Base-by-base conservation (phyloP, 2,888 invertebrate species). In the Axea sp. region DNA sequence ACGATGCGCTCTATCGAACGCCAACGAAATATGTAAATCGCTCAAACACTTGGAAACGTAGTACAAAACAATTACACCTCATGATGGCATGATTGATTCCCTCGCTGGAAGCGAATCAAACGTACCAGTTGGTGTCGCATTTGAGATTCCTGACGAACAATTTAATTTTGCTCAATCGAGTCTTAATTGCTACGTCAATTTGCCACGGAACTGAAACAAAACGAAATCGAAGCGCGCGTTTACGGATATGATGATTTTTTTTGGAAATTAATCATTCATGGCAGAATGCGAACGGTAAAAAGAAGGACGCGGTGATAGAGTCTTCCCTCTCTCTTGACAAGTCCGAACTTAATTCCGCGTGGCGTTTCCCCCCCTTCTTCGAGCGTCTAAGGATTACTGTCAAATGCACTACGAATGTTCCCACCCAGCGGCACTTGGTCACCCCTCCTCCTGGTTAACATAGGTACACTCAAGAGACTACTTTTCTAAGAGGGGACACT, bases 21-120 rank as follows among this genome's bases (percentile, higher is more conserved):
- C 26, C 35, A 47, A 51, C 53, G 19, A 41, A 55, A 55, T 65
- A 65, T 65, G 55, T 55, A 55, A 65, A 45, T 65, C 39, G 30
- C 39, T 26, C 9, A 14, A 45, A 9, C 35, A 47, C 28, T 45
- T 9, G 45, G 59, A 35, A 60, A 47, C 22, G 28, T 37, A 47
- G 47, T 47, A 19, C 28, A 47, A 47, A 45, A 60, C 47, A 47
- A 60, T 47, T 60, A 47, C 37, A 47, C 19, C 37, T 60, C 28
- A 17, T 47, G 45, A 60, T 60, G 8, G 19, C 14, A 60, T 60
- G 60, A 60, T 60, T 60, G 60, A 60, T 60, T 60, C 26, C n/a
- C 14, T 43, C 5, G 22, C 41, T 39, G 8, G 8, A 28, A 37
- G 37, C 53, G 8, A 17, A 39, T 30, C 26, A 37, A 37, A 33